Evolutionary conservation across 2,113 vertebrate species (phyloP).

Genomic region (Meles meles): DNA sequence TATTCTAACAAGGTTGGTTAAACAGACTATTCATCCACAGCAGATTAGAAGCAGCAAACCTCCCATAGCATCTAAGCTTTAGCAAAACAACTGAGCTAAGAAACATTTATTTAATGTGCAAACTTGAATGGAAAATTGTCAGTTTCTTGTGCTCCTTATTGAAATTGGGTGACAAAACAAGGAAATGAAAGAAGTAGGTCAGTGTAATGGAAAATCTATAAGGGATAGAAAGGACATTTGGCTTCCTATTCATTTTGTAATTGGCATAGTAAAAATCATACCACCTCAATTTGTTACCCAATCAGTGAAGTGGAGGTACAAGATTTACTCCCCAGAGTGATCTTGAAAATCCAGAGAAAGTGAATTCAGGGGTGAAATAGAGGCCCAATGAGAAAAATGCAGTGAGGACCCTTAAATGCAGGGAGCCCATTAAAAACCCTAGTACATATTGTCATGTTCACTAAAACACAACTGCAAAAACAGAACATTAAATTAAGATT

Average conservation of each 20-base stretch:
- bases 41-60: not conserved
- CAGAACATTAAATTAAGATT: slow-evolving; percentile 20
- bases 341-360: slow-evolving; percentile 18
- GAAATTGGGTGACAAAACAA: slow-evolving; percentile 25
- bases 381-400: not conserved
- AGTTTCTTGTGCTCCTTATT: slow-evolving; percentile 18
- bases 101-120: slow-evolving; percentile 26
- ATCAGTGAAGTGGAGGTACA: not conserved
- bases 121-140: not conserved
- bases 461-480: slow-evolving; percentile 34
- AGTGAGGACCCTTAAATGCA: not conserved
- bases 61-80: not conserved
- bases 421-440: not conserved
- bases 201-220: slow-evolving; percentile 4
- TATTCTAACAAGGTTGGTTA: not conserved
- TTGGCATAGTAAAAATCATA: slow-evolving; percentile 28
- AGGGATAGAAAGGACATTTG: not conserved
- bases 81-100: slow-evolving; percentile 37
- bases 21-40: not conserved
- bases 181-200: not conserved
- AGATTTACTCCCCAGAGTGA: slow-evolving; percentile 4
- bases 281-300: not conserved
- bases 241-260: slow-evolving; percentile 32
- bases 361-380: slow-evolving; percentile 49
- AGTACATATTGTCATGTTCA: not conserved